These are phyloP conservation scores for Tragelaphus eurycerus DNA, from an alignment of 2,797 vertebrate species.

Conservation along the genomic window DNA sequence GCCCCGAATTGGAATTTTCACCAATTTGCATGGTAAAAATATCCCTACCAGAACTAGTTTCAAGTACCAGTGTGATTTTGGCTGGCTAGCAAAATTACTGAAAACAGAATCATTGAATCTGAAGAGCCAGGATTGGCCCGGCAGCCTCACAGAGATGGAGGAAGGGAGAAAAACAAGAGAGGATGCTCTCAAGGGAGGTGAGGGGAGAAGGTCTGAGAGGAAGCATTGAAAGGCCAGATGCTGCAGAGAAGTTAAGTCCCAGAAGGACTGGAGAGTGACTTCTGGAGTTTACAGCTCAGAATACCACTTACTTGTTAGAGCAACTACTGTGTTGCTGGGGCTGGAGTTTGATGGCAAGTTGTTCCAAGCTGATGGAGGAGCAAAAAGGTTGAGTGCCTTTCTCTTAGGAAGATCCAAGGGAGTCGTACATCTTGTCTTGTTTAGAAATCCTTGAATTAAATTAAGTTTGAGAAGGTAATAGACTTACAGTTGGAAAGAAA, in stretches of 20 bases:
- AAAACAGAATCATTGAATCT: neutral
- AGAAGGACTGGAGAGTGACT: neutral
- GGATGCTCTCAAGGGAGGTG: neutral
- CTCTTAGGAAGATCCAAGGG: neutral
- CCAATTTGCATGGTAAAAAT: neutral
- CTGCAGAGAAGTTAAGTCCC: neutral
- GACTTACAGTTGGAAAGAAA: neutral
- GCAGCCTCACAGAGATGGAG: neutral
- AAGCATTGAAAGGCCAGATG: neutral
- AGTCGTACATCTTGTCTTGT: neutral
- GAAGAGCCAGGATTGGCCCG: accelerated
- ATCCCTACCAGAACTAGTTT: neutral
- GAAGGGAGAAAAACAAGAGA: neutral
- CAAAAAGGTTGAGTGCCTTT: neutral
- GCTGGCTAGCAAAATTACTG: neutral
- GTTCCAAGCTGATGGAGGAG: neutral
- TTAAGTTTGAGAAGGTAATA: neutral
- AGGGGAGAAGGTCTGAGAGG: neutral
- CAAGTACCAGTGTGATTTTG: neutral
- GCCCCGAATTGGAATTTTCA: neutral
- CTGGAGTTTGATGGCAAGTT: neutral
- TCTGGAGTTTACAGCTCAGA: neutral
- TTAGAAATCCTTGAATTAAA: neutral
- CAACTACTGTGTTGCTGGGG: neutral
- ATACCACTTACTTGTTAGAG: neutral